These are phyloP conservation scores for Mus pahari DNA, from an alignment of 2,113 vertebrate genomes.

Conservation along the genomic window DNA sequence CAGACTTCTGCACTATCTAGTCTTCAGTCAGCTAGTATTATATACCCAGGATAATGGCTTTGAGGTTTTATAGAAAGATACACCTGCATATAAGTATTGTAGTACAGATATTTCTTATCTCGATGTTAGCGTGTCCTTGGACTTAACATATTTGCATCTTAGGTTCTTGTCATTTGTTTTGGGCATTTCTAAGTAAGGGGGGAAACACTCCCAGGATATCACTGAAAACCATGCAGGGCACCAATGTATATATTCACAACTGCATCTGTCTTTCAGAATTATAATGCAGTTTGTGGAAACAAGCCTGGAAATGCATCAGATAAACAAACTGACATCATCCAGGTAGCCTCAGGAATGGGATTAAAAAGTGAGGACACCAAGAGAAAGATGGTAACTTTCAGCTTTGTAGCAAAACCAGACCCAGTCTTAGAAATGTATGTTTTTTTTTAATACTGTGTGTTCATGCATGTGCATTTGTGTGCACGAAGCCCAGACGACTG, in stretches of 20 bases:
- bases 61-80: conserved; percentile 13
- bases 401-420: conserved; percentile 24
- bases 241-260: conserved; percentile 47
- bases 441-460: neutral
- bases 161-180: conserved; percentile 53
- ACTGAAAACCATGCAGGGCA: conserved; percentile 11
- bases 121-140: conserved; percentile 34
- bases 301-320: conserved; percentile 30
- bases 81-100: neutral
- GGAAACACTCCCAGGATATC: conserved; percentile 18
- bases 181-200: conserved; percentile 53
- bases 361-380: neutral
- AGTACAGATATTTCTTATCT: conserved; percentile 22
- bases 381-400: neutral
- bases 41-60: conserved; percentile 15
- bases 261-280: conserved; percentile 22
- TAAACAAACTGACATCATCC: conserved; percentile 8
- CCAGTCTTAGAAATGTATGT: neutral
- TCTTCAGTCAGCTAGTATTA: conserved; percentile 47
- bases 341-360: conserved; percentile 15
- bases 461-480: neutral
- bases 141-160: neutral
- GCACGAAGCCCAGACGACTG: neutral
- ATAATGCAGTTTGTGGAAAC: conserved; percentile 12
- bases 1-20: conserved; percentile 49